Evolutionary conservation across 2,113 vertebrate species (phyloP).

Genomic region (Microtus ochrogaster): DNA sequence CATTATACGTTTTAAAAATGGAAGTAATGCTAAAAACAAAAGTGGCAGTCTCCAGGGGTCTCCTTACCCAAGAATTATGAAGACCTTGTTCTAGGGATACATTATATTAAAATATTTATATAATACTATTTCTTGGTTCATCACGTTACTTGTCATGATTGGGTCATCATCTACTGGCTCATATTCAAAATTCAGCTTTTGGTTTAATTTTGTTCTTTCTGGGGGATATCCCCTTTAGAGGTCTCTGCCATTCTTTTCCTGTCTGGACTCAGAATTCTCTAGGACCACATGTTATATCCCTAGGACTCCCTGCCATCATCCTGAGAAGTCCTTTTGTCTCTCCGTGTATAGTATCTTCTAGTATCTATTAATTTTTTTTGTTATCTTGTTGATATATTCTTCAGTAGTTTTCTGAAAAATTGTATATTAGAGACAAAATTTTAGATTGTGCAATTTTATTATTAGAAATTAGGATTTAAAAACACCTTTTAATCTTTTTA

Average conservation of each 20-base stretch:
- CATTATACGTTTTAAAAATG: slow-evolving; percentile 14
- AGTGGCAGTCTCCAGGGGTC: not conserved
- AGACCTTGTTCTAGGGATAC: not conserved
- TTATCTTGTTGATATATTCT: not conserved
- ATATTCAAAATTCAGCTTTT: not conserved
- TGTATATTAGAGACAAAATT: not conserved
- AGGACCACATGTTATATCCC: not conserved
- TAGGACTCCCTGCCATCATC: not conserved
- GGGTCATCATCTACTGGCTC: not conserved
- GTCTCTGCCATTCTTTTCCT: not conserved
- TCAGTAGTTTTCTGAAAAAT: not conserved
- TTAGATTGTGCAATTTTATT: not conserved
- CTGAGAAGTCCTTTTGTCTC: not conserved
- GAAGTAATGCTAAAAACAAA: slow-evolving; percentile 5
- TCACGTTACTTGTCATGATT: not conserved
- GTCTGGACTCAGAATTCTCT: not conserved
- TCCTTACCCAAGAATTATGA: not conserved
- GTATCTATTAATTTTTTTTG: not conserved
- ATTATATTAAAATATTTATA: not conserved
- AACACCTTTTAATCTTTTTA: not conserved
- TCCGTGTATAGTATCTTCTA: not conserved
- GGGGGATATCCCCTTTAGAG: not conserved
- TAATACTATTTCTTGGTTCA: not conserved
- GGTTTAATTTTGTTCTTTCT: not conserved
- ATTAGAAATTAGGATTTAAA: not conserved